Conservation (phyloP, 2,797 vertebrate species). For the Danio albolineatus region DNA sequence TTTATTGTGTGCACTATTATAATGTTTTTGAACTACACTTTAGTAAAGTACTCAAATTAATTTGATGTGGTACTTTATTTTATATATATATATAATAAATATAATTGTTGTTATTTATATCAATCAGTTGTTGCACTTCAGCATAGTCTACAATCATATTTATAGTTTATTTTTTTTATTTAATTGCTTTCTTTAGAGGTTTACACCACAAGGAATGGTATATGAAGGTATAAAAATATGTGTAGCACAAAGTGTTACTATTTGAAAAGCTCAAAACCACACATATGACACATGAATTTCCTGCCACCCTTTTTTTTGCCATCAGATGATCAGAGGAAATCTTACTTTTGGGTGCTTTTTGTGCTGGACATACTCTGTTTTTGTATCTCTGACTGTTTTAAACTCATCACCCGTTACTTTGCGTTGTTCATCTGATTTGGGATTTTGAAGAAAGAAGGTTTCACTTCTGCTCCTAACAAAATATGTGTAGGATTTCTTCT, state of each 20-base stretch:
- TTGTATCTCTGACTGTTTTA: background rate
- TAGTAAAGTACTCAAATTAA: too few relatives aligned
- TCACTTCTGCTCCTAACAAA: slow-evolving; percentile 77
- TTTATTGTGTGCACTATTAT: too few relatives aligned
- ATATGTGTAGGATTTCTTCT: background rate
- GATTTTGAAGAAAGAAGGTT: slow-evolving; percentile 61
- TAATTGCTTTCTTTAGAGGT: background rate
- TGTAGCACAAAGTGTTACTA: background rate
- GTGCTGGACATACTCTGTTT: background rate
- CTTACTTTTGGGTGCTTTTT: background rate
- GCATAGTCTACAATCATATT: too few relatives aligned
- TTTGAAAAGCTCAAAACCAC: slow-evolving; percentile 6
- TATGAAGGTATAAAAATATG: background rate
- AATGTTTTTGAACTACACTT: too few relatives aligned
- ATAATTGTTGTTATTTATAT: too few relatives aligned
- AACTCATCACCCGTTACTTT: slow-evolving; percentile 65
- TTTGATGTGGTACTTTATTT: too few relatives aligned
- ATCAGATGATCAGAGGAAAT: background rate
- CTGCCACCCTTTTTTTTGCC: background rate
- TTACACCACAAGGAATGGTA: background rate
- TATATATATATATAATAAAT: too few relatives aligned
- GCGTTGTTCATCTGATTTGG: slow-evolving; percentile 61
- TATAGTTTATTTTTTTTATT: background rate
- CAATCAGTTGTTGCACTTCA: too few relatives aligned
- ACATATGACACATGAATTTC: slow-evolving; percentile 3